These are phyloP conservation scores for Chloroclystis v-ata DNA, from an alignment of 2,888 invertebrate species.

Conservation along the genomic window DNA sequence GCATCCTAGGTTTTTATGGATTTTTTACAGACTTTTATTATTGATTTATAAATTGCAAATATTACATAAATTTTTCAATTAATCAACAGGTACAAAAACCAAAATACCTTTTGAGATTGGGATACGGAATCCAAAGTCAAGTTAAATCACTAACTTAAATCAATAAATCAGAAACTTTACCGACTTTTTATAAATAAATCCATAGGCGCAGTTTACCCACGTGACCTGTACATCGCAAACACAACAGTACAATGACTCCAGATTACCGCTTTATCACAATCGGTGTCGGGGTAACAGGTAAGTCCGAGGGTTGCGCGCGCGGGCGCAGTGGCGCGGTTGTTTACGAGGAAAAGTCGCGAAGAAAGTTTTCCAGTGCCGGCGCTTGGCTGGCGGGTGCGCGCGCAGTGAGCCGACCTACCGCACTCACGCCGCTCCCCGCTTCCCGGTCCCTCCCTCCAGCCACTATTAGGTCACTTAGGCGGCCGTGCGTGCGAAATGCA, in stretches of 20 bases:
- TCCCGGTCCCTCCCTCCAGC: constrained; percentile 77
- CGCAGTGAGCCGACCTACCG: constrained; percentile 77
- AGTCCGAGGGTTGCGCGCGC: constrained; percentile 32
- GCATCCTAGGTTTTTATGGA: constrained; percentile 17
- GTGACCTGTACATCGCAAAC: constrained; percentile 58
- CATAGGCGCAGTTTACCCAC: constrained; percentile 68
- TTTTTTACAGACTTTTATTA: constrained; percentile 11
- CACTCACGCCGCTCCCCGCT: constrained; percentile 61
- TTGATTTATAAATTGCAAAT: too few relatives aligned
- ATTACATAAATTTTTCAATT: too few relatives aligned
- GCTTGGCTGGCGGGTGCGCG: constrained; percentile 64
- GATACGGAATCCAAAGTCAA: constrained; percentile 17
- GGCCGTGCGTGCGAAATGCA: constrained; percentile 75
- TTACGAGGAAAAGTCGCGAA: constrained; percentile 73
- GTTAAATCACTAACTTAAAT: constrained; percentile 30
- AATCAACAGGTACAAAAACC: constrained; percentile 6
- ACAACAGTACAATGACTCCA: constrained; percentile 44
- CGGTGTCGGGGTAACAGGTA: constrained; percentile 1
- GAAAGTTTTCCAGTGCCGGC: constrained; percentile 73
- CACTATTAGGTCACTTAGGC: constrained; percentile 75
- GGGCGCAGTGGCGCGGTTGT: constrained; percentile 59
- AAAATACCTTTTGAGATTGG: constrained; percentile 12
- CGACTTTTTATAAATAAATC: constrained; percentile 76
- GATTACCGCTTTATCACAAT: constrained; percentile 37
- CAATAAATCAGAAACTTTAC: constrained; percentile 62